These are phyloP conservation scores for Asarcornis scutulata DNA, from an alignment of 2,113 vertebrate species.

Conservation along the genomic window DNA sequence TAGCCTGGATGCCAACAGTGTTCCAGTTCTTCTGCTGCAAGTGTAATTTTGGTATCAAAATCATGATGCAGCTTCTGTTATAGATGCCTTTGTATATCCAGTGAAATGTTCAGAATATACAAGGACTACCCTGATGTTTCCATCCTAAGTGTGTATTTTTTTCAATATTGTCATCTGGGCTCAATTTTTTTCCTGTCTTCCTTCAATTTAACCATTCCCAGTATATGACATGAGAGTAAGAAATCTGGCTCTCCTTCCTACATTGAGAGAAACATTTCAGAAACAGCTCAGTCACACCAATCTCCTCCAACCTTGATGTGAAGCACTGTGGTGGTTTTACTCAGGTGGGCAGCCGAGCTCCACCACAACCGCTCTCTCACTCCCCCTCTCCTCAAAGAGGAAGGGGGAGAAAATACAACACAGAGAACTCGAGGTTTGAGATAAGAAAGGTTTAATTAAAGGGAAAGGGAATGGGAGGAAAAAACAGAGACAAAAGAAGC, in stretches of 20 bases:
- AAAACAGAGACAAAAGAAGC: too few species aligned
- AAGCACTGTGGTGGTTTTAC: too few species aligned
- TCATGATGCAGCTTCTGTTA: not conserved
- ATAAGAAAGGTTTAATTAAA: too few species aligned
- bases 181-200: not conserved
- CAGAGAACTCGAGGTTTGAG: too few species aligned
- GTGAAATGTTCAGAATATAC: not conserved
- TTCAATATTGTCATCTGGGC: not conserved
- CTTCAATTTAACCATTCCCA: not conserved
- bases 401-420: too few species aligned
- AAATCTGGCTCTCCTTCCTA: not conserved
- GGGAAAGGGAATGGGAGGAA: too few species aligned
- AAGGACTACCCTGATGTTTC: not conserved
- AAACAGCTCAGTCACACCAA: not conserved
- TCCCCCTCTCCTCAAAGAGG: too few species aligned
- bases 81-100: not conserved
- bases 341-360: too few species aligned
- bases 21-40: not conserved
- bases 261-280: accelerated
- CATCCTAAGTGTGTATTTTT: not conserved
- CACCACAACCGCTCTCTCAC: too few species aligned
- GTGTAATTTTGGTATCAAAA: not conserved
- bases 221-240: accelerated
- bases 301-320: not conserved
- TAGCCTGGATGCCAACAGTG: not conserved